A percentile compares a stretch with the other conserved stretches of the same genome.
Evolutionary conservation across 2,797 vertebrate genomes (phyloP).

Genomic region (Poecilia velifera): DNA sequence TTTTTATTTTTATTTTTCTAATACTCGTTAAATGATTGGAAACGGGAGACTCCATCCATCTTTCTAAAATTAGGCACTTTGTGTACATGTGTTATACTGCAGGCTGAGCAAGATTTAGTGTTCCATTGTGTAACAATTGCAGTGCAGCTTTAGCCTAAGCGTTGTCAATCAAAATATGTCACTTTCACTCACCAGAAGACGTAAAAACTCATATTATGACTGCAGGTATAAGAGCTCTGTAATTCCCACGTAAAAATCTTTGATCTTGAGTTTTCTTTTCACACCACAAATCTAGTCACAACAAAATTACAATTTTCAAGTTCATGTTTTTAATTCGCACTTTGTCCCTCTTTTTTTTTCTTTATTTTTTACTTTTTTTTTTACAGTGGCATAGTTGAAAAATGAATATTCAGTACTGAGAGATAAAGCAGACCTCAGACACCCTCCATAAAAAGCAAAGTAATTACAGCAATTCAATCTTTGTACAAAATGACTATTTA

Average conservation of each 20-base stretch:
- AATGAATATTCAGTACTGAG: slow-evolving; percentile 83
- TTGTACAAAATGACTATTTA: slow-evolving; percentile 83
- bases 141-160: slow-evolving; percentile 27
- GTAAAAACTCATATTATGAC: slow-evolving; percentile 32
- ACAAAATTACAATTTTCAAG: slow-evolving; percentile 64
- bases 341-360: slow-evolving; percentile 58
- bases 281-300: slow-evolving; percentile 45
- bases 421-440: slow-evolving; percentile 80
- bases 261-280: slow-evolving; percentile 17
- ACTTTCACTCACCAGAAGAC: slow-evolving; percentile 6
- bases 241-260: slow-evolving; percentile 18
- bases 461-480: slow-evolving; percentile 78
- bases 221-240: slow-evolving; percentile 13
- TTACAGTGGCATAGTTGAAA: slow-evolving; percentile 86
- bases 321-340: slow-evolving; percentile 81
- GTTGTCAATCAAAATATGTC: slow-evolving; percentile 30
- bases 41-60: slow-evolving; percentile 42
- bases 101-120: slow-evolving; percentile 45
- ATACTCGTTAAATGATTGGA: slow-evolving; percentile 47
- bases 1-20: slow-evolving; percentile 58
- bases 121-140: slow-evolving; percentile 48
- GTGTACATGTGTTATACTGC: slow-evolving; percentile 63
- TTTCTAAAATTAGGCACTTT: slow-evolving; percentile 50
- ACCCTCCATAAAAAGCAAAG: slow-evolving; percentile 76
- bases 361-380: slow-evolving; percentile 51